A percentile compares a stretch with the other conserved stretches of the same genome.
phyloP scores from a whole-genome alignment of 2,888 invertebrate species.

The Doris montereyensis region DNA sequence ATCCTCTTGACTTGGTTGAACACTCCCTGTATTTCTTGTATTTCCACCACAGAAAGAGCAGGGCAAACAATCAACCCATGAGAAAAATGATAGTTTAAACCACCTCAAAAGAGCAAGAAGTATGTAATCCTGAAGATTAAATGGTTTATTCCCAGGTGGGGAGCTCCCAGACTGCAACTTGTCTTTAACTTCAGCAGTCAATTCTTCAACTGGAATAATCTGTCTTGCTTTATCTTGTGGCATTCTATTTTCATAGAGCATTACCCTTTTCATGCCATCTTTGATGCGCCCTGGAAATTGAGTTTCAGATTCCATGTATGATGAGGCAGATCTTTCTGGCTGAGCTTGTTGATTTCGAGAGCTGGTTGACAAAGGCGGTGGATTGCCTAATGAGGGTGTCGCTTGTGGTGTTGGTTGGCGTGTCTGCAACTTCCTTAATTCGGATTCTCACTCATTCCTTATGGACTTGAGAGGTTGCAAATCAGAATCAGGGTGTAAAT shows the following conservation, averaged over 20 bases:
- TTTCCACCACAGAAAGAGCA: conserved; percentile 82
- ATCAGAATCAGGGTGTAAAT: conserved; percentile 60
- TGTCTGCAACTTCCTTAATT: conserved; percentile 22
- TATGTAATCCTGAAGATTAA: conserved; percentile 78
- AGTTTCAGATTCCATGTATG: no score
- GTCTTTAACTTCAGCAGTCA: conserved; percentile 76
- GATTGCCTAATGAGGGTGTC: no score
- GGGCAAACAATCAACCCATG: conserved; percentile 85
- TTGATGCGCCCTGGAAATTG: no score
- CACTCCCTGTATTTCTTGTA: conserved; percentile 54
- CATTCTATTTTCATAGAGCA: conserved; percentile 81
- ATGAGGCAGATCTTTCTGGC: background rate
- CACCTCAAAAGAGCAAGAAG: conserved; percentile 87
- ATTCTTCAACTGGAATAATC: conserved; percentile 80
- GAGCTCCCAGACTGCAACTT: no score
- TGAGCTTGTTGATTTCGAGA: no score
- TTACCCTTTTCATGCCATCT: conserved; percentile 75
- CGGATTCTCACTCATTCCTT: conserved; percentile 50
- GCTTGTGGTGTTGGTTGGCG: no score
- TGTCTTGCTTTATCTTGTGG: conserved; percentile 79
- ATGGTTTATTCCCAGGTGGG: background rate
- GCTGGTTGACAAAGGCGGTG: no score
- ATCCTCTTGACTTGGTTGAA: conserved; percentile 75
- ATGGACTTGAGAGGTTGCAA: conserved; percentile 50
- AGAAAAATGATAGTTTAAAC: conserved; percentile 94